Percentiles rank a stretch among this genome's conserved stretches.
These are phyloP conservation scores for Stenotaenia linearis DNA, from an alignment of 2,888 invertebrate species.

Conservation along the genomic window DNA sequence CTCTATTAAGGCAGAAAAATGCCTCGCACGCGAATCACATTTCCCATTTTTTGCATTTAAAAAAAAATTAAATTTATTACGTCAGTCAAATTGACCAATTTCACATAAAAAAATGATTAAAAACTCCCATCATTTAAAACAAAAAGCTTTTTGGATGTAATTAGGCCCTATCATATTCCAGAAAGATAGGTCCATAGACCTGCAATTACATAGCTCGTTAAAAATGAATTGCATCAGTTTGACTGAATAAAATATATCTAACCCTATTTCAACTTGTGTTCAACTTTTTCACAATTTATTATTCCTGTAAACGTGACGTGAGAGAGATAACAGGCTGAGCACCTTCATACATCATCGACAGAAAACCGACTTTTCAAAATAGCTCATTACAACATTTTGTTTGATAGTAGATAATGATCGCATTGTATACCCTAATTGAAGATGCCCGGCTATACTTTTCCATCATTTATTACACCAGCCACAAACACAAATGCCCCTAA, in stretches of 20 bases:
- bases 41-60: too few relatives aligned
- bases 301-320: background rate
- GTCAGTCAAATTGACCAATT: too few relatives aligned
- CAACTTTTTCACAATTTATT: constrained; percentile 4
- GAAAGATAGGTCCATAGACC: background rate
- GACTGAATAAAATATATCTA: constrained; percentile 3
- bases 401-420: constrained; percentile 1
- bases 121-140: background rate
- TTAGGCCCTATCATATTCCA: background rate
- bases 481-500: background rate
- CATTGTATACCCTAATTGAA: constrained; percentile 10
- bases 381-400: background rate
- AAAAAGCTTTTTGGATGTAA: background rate
- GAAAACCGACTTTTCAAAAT: background rate
- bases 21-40: too few relatives aligned
- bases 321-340: background rate
- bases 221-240: background rate
- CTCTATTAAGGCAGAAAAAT: too few relatives aligned
- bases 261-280: background rate
- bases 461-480: background rate
- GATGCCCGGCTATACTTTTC: background rate
- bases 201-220: background rate
- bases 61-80: too few relatives aligned
- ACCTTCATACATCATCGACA: background rate
- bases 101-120: background rate